phyloP scores from a whole-genome alignment of 37 sponge, comb jelly and placozoan genomes.

The Cliona cf. orientalis region DNA sequence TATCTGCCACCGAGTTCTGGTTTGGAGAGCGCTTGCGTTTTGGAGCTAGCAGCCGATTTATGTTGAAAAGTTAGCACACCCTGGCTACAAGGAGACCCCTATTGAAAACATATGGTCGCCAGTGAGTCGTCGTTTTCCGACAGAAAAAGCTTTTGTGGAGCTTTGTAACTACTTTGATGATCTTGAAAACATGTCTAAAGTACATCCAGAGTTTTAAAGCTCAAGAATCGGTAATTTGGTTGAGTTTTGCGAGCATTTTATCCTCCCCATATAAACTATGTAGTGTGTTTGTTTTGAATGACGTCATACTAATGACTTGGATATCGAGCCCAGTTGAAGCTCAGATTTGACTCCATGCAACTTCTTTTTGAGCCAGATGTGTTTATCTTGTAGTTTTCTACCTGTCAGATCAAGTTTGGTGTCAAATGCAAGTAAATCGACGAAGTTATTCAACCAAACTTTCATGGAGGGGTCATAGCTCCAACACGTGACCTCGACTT shows the following conservation, averaged over 20 bases:
- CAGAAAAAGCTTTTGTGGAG: neutral
- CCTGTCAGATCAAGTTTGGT: neutral
- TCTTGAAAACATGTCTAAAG: neutral
- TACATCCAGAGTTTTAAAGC: neutral
- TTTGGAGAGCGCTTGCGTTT: neutral
- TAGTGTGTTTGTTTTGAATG: neutral
- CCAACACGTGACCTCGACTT: neutral
- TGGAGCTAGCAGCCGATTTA: constrained; percentile 1
- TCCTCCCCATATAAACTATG: constrained; percentile 20
- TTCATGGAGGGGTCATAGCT: neutral
- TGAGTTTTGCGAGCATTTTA: constrained; percentile 9
- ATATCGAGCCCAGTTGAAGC: neutral
- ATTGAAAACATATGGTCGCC: neutral
- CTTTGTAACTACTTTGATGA: neutral
- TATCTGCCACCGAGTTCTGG: neutral
- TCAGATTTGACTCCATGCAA: neutral
- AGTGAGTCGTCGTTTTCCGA: neutral
- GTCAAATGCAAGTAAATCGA: constrained; percentile 8
- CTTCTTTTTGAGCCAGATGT: neutral
- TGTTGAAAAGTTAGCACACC: constrained; percentile 36
- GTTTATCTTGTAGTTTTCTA: neutral
- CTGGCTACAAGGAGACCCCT: no score
- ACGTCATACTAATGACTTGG: constrained; percentile 1
- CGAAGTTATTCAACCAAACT: neutral
- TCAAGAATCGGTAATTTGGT: neutral